These are phyloP conservation scores for Channa argus DNA, from an alignment of 2,113 vertebrate genomes.

Conservation along the genomic window DNA sequence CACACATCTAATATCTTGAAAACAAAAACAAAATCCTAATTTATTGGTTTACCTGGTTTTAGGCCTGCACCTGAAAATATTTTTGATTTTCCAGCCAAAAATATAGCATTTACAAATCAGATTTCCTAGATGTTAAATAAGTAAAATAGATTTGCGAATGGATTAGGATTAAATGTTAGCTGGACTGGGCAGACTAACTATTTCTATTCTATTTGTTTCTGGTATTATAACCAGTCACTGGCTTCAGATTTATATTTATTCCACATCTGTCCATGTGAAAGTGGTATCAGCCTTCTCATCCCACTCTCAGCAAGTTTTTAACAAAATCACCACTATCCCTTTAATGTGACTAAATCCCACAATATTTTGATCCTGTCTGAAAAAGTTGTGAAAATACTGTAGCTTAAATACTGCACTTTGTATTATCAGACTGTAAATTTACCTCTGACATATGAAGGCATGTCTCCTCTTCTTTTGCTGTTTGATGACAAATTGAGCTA, in stretches of 20 bases:
- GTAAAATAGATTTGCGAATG: too few species aligned
- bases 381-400: slow-evolving; percentile 50
- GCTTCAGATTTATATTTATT: background rate
- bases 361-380: slow-evolving; percentile 28
- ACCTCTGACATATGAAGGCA: slow-evolving; percentile 29
- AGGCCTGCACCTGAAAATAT: too few species aligned
- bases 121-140: too few species aligned
- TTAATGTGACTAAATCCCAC: background rate
- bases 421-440: slow-evolving; percentile 29
- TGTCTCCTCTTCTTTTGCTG: slow-evolving; percentile 36
- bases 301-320: background rate
- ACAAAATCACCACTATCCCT: background rate
- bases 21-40: too few species aligned
- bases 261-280: too few species aligned
- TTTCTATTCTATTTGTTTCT: too few species aligned
- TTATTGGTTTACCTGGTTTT: too few species aligned
- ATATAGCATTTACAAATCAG: too few species aligned
- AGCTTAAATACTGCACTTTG: slow-evolving; percentile 29
- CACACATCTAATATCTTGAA: too few species aligned
- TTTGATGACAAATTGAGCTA: slow-evolving; percentile 64
- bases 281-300: background rate
- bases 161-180: too few species aligned
- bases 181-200: too few species aligned
- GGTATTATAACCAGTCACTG: background rate
- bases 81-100: too few species aligned